Base-by-base conservation (phyloP, 2,113 vertebrate genomes). In the Epinephelus lanceolatus region DNA sequence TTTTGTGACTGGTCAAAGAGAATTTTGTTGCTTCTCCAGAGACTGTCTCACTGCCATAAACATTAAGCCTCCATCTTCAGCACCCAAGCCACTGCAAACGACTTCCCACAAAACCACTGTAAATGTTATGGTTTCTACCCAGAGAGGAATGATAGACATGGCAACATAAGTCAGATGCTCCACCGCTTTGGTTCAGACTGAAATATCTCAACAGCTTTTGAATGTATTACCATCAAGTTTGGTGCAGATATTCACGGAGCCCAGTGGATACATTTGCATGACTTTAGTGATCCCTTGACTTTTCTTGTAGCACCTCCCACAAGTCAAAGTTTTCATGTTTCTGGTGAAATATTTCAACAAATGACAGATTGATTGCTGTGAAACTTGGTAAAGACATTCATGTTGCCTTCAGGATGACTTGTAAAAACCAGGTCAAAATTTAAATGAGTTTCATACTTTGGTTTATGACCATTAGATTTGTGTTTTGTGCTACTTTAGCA, bases 1-100 rank as follows among this genome's bases (percentile, higher is more conserved):
- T 95, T 95, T 63, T 87, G 86, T 33, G 0, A 25, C 2, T 94
- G 83, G 85, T 93, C 91, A 5, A 75, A 59, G 23, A 59, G 88
- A 53, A 76, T 90, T 1, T 59, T 94, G 5, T 0, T 6, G 2
- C 4, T 3, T 0, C 68, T 94, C 12, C 59, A 49, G 49, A 71
- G 0, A 33, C 42, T 0, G 0, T 23, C 37, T 4, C 0, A 0
- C 17, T 91, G 89, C 53, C 55, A 3, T 0, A 61, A 6, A 67
- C 57, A 17, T 59, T 88, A 61, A 65, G 1, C n/a, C 27, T 55
- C 27, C 0, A 9, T 19, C 27, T 19, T 27, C n/a, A 53, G 47
- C 47, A 33, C 13, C 42, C 47, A 42, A 70, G 55, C 55, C 21
- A 8, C 3, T 7, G 12, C 19, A 49, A 4, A 66, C 2, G 5